Conservation (phyloP, 2,113 vertebrate genomes). For the Okapia johnstoni region DNA sequence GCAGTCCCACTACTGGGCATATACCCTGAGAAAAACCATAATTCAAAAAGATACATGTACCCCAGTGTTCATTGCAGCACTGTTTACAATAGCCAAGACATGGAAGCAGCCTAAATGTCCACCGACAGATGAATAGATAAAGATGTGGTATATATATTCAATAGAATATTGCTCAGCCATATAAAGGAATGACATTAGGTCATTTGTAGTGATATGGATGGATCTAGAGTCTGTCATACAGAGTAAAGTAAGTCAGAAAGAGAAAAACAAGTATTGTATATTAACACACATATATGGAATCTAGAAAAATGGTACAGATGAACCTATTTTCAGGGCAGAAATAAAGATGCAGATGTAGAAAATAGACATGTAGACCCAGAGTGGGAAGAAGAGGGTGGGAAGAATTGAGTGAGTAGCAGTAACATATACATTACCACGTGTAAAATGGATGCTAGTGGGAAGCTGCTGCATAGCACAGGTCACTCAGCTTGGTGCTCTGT, state of each 20-base stretch:
- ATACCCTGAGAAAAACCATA: not conserved
- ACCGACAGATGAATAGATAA: not conserved
- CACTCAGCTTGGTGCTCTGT: not conserved
- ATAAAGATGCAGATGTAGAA: not conserved
- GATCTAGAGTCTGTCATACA: not conserved
- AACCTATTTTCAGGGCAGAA: not conserved
- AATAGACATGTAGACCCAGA: not conserved
- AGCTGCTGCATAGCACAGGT: not conserved
- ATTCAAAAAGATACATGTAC: not conserved
- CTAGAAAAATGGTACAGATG: not conserved
- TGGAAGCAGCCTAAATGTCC: not conserved
- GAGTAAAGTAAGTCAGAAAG: not conserved
- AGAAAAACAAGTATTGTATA: not conserved
- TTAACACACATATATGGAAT: not conserved
- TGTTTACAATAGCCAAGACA: not conserved
- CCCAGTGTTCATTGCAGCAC: not conserved
- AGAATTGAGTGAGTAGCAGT: not conserved
- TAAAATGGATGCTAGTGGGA: not conserved
- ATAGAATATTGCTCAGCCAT: not conserved
- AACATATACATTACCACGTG: not conserved
- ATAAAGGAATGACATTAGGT: not conserved
- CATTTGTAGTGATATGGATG: not conserved
- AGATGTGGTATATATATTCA: not conserved
- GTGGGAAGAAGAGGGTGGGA: not conserved
- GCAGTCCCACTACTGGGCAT: not conserved